Percentiles rank a stretch among this genome's conserved stretches.
Evolutionary conservation across 2,888 invertebrate species (phyloP).

Genomic region (Exocentrus adspersus): DNA sequence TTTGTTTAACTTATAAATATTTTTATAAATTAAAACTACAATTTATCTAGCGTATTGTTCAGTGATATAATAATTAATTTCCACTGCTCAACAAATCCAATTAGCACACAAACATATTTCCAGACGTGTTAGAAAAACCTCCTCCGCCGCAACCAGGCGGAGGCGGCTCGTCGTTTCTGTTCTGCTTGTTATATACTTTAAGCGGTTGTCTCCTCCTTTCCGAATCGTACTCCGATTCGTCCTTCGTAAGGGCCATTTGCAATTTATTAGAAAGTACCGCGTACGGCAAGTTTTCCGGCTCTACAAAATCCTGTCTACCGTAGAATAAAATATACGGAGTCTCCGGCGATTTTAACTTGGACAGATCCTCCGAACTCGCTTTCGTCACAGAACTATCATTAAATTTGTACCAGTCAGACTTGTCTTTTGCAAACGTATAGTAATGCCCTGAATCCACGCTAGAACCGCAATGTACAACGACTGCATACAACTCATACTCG

Average conservation of each 20-base stretch:
- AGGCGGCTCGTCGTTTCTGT: slow-evolving; percentile 66
- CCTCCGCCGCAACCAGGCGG: slow-evolving; percentile 67
- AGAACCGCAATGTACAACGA: slow-evolving; percentile 85
- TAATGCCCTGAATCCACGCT: slow-evolving; percentile 87
- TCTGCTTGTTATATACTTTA: slow-evolving; percentile 53
- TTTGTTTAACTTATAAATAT: slow-evolving; percentile 23
- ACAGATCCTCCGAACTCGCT: slow-evolving; percentile 71
- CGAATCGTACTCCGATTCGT: slow-evolving; percentile 54
- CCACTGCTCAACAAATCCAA: slow-evolving; percentile 23
- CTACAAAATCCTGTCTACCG: slow-evolving; percentile 59
- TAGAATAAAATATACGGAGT: slow-evolving; percentile 89
- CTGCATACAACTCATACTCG: slow-evolving; percentile 80
- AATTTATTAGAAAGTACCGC: slow-evolving; percentile 52
- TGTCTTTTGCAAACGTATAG: slow-evolving; percentile 82
- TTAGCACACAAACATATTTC: slow-evolving; percentile 62
- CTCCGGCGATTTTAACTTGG: slow-evolving; percentile 73
- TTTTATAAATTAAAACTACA: slow-evolving; percentile 28
- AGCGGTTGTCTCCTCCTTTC: slow-evolving; percentile 51
- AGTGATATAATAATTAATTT: slow-evolving; percentile 19
- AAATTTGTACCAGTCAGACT: slow-evolving; percentile 79
- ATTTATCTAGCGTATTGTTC: slow-evolving; percentile 24
- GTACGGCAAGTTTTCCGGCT: slow-evolving; percentile 54
- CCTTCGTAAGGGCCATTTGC: slow-evolving; percentile 54
- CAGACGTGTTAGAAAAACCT: slow-evolving; percentile 54
- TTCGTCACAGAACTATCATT: slow-evolving; percentile 80